Percentiles rank a stretch among this genome's conserved stretches.
These are phyloP conservation scores for Danionella dracula DNA, from an alignment of 2,797 vertebrate genomes.

Conservation along the genomic window DNA sequence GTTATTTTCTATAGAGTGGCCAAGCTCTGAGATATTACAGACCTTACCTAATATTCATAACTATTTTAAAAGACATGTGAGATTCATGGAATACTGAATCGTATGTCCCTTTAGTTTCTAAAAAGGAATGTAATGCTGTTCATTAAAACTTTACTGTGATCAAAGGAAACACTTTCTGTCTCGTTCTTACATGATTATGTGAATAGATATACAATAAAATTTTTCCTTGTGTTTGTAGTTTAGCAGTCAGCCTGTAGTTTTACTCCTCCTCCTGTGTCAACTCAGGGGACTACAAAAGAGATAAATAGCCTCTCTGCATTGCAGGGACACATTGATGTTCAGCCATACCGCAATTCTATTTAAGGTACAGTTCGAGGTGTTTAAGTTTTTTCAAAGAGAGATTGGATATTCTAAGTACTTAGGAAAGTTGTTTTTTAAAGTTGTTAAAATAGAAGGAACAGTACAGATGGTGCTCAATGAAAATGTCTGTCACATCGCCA, in stretches of 20 bases:
- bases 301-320: slow-evolving; percentile 14
- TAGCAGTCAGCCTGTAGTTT: neutral
- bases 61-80: slow-evolving; percentile 11
- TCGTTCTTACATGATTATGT: neutral
- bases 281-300: neutral
- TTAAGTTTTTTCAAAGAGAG: too few relatives aligned
- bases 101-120: too few relatives aligned
- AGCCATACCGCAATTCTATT: neutral
- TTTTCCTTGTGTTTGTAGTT: neutral
- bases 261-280: neutral
- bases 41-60: slow-evolving; percentile 27
- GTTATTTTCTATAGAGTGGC: slow-evolving; percentile 40
- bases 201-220: neutral
- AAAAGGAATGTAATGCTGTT: too few relatives aligned
- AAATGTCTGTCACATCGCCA: too few relatives aligned
- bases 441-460: too few relatives aligned
- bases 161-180: neutral
- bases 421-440: too few relatives aligned
- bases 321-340: neutral
- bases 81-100: neutral
- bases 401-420: too few relatives aligned
- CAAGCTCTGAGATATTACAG: slow-evolving; percentile 10
- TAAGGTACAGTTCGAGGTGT: too few relatives aligned
- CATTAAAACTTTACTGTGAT: slow-evolving; percentile 2
- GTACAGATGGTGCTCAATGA: too few relatives aligned